Conservation (phyloP, 1,140 invertebrate species). For the Theocolax elegans region DNA sequence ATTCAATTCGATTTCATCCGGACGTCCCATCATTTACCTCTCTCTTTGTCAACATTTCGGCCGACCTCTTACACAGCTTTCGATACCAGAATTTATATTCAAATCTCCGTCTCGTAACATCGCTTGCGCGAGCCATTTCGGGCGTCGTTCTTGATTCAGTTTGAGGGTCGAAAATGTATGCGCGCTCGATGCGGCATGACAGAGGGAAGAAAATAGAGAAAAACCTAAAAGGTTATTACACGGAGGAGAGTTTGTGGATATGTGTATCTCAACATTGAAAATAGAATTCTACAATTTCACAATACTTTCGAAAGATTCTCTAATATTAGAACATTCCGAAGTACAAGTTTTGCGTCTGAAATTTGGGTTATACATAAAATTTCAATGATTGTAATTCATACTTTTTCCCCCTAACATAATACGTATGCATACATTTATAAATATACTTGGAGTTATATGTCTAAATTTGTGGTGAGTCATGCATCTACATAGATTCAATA, state of each 20-base stretch:
- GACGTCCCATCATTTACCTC: background rate
- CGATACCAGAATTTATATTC: slow-evolving; percentile 32
- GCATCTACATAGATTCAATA: too few relatives aligned
- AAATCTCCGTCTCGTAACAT: slow-evolving; percentile 25
- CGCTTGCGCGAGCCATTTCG: background rate
- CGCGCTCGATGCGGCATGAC: background rate
- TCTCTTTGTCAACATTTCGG: background rate
- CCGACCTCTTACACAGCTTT: background rate
- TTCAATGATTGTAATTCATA: too few relatives aligned
- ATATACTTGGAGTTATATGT: too few relatives aligned
- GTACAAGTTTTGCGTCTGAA: too few relatives aligned
- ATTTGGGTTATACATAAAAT: too few relatives aligned
- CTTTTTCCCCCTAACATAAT: too few relatives aligned
- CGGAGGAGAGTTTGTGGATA: background rate
- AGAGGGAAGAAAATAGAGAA: background rate
- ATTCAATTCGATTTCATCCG: slow-evolving; percentile 21
- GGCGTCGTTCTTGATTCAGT: slow-evolving; percentile 10
- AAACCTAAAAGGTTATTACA: slow-evolving; percentile 14
- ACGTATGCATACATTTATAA: too few relatives aligned
- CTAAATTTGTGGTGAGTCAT: too few relatives aligned
- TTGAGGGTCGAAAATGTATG: slow-evolving; percentile 14
- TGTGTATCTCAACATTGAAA: background rate
- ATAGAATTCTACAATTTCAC: background rate
- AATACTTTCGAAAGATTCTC: background rate
- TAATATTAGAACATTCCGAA: too few relatives aligned